Conservation (phyloP, 2,113 vertebrate genomes). For the Taurulus bubalis region DNA sequence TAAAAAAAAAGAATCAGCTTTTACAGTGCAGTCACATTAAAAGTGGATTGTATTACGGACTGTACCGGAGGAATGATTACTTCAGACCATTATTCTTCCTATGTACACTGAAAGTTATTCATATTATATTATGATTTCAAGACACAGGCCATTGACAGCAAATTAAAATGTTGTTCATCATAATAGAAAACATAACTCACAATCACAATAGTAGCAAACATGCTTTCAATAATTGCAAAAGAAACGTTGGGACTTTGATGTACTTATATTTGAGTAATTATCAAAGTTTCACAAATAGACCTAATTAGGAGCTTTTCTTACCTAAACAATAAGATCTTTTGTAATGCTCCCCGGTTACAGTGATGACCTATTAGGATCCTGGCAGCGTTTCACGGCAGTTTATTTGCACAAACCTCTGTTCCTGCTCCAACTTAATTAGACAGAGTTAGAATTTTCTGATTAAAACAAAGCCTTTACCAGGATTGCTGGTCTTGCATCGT, state of each 20-base stretch:
- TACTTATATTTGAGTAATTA: constrained; percentile 25
- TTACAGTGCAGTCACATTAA: neutral
- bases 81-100: neutral
- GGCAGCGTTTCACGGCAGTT: constrained; percentile 45
- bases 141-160: neutral
- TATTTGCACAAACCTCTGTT: constrained; percentile 57
- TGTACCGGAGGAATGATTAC: neutral
- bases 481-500: constrained; percentile 56
- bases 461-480: constrained; percentile 59
- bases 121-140: neutral
- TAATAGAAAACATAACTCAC: neutral
- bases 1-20: neutral
- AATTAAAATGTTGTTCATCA: neutral
- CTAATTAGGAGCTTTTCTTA: constrained; percentile 48
- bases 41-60: neutral
- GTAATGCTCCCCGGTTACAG: constrained; percentile 23
- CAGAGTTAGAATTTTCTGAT: constrained; percentile 64
- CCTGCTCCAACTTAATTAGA: constrained; percentile 63
- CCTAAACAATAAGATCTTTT: constrained; percentile 30
- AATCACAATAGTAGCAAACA: neutral
- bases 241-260: constrained; percentile 7
- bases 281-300: constrained; percentile 48
- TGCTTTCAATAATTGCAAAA: constrained; percentile 10
- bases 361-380: constrained; percentile 33
- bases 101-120: neutral